Evolutionary conservation across 2,888 invertebrate genomes (phyloP), one percentile per base, ranked within the genome.

Genomic region (Brenthis hecate): DNA sequence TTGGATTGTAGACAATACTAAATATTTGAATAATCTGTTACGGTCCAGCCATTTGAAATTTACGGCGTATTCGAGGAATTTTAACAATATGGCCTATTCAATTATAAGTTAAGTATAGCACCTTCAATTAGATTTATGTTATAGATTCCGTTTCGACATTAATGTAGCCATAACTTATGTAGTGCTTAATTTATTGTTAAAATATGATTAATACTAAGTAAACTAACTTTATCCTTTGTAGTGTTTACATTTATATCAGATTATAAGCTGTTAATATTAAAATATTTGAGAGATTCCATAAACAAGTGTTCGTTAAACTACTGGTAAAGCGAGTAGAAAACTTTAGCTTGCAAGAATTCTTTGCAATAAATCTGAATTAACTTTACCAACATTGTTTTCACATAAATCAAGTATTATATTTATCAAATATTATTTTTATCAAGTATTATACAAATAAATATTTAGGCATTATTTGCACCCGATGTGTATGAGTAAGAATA

Each of bases 401-500:
- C 13, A 51, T 19, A 16, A 51, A 8, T 16, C 5, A 16, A 6
- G 6, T 1, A 16, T 53, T 16, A 51, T 19, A 23, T 28, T 36
- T 51, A 19, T 19, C 19, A 19, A 19, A 1, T 51, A 6, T 61
- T 50, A 53, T 36, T n/a, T 28, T 36, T 51, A 19, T 19, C 19
- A 19, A 19, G 19, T 51, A 6, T 61, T 50, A 53, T 36, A 51
- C 16, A 32, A 51, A 61, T 61, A 61, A 61, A 61, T 53, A 61
- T 61, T 61, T 16, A 61, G 13, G 13, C 36, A 36, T 53, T 62
- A 62, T 32, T 53, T 53, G 32, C 61, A 53, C 36, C 36, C 61
- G 53, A 28, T 28, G 58, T 48, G 48, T 36, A 19, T 62, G 16
- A 53, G 14, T 53, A 53, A 43, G 32, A 53, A 62, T 48, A 32